Percentiles rank a stretch among this genome's conserved stretches.
Evolutionary conservation across 2,113 vertebrate species (phyloP).

Genomic region (Delphinus delphis): DNA sequence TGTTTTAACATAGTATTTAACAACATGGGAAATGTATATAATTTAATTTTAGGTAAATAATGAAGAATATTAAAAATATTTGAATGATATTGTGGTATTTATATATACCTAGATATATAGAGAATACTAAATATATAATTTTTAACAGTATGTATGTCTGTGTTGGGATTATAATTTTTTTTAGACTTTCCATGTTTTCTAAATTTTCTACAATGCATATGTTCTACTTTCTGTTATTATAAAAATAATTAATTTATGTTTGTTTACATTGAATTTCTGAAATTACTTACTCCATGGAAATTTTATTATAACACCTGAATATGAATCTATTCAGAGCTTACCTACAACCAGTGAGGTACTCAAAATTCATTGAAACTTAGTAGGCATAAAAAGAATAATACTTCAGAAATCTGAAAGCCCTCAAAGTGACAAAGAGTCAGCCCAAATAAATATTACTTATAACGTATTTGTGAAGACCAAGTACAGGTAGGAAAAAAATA

Average conservation of each 20-base stretch:
- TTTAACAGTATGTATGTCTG: not conserved
- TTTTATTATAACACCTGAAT: not conserved
- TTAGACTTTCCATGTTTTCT: not conserved
- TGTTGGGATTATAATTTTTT: not conserved
- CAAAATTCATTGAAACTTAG: constrained; percentile 23
- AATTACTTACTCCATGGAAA: not conserved
- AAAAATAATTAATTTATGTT: not conserved
- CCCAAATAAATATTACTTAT: not conserved
- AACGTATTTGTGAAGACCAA: not conserved
- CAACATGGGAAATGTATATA: not conserved
- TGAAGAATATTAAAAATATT: not conserved
- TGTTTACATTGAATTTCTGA: not conserved
- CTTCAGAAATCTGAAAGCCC: not conserved
- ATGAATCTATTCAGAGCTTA: not conserved
- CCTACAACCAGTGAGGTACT: not conserved
- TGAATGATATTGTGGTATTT: not conserved
- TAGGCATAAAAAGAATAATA: not conserved
- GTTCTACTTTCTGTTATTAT: not conserved
- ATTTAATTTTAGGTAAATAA: constrained; percentile 1
- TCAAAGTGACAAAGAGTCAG: not conserved
- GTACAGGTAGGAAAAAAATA: not conserved
- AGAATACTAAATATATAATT: not conserved
- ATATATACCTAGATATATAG: not conserved
- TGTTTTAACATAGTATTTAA: constrained; percentile 18
- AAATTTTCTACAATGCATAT: not conserved